Base-by-base conservation (phyloP, 2,113 vertebrate genomes). In the Oriolus oriolus region DNA sequence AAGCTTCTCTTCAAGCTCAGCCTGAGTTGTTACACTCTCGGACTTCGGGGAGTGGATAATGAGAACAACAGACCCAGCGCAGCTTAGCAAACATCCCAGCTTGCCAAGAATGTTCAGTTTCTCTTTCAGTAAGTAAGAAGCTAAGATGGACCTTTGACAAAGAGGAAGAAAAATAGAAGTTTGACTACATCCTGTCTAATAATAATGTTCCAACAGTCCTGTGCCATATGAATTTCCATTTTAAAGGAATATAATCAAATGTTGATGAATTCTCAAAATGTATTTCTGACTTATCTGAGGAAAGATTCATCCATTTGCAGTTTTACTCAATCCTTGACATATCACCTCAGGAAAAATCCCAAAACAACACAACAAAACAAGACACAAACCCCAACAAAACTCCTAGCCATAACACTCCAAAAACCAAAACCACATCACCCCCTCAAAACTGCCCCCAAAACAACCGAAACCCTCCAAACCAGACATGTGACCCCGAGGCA, bases 11-110 rank as follows among this genome's bases (percentile, higher is more conserved):
- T 99, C 99, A 49, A 99, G 97, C 91, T 99, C 98, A 30, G 98
- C 97, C 80, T 98, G 98, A 7, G 99, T 99, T 0, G 98, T 99
- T 64, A 99, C 98, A 42, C 98, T 98, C 91, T 98, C 98, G 1
- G 98, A 98, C 93, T 98, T 99, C 0, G 99, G 99, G 37, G 99
- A 98, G 76, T 99, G 99, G 87, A 99, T 98, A 79, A 99, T 98
- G n/a, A 99, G 98, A 92, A 99, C 97, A 23, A 99, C 98, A 27
- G 99, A 99, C 17, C 99, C 99, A 33, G 98, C 98, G 56, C 99
- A 99, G 93, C 99, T 99, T 63, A 99, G 95, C 39, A 99, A 96
- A 96, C 99, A 99, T 56, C 99, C 99, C 47, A 99, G 97, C 96
- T 99, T 99, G 68, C 99, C 99, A 97, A 99, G 97, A 93, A 99